These are phyloP conservation scores for Drosophila prostipennis DNA, from an alignment of 2,888 invertebrate species.

Conservation along the genomic window DNA sequence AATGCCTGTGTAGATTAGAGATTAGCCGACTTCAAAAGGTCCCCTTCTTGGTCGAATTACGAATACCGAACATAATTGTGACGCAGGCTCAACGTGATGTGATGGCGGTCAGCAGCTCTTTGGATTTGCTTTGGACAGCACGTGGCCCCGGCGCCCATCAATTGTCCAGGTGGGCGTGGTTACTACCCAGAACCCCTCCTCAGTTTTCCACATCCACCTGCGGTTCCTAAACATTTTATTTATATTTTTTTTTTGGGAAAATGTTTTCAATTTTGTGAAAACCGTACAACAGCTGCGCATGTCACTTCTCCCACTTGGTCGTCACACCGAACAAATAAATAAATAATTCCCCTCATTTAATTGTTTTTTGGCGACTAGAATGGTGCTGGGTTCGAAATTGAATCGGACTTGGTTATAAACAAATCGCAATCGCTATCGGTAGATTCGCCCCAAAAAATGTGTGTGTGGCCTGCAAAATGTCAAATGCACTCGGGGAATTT, in stretches of 20 bases:
- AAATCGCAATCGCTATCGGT: slow-evolving; percentile 26
- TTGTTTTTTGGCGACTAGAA: slow-evolving; percentile 28
- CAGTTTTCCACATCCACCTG: slow-evolving; percentile 9
- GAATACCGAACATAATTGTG: slow-evolving; percentile 57
- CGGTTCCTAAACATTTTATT: slow-evolving; percentile 15
- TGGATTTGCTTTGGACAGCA: slow-evolving; percentile 19
- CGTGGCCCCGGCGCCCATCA: slow-evolving; percentile 52
- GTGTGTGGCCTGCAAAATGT: slow-evolving; percentile 24
- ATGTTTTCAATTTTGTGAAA: slow-evolving; percentile 43
- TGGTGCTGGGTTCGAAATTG: slow-evolving; percentile 12
- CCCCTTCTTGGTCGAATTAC: slow-evolving; percentile 45
- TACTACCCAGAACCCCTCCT: not conserved
- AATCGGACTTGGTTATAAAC: slow-evolving; percentile 45
- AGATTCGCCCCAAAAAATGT: slow-evolving; percentile 2
- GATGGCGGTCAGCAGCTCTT: slow-evolving; percentile 50
- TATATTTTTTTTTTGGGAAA: slow-evolving; percentile 7
- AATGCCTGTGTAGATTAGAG: slow-evolving; percentile 76
- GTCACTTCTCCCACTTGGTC: slow-evolving; percentile 15
- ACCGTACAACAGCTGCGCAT: slow-evolving; percentile 31
- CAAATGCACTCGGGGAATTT: slow-evolving; percentile 31
- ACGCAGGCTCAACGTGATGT: slow-evolving; percentile 51
- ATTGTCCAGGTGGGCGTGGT: slow-evolving; percentile 54
- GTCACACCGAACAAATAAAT: slow-evolving; percentile 39
- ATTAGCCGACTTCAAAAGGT: slow-evolving; percentile 67
- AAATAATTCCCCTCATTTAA: slow-evolving; percentile 55